Evolutionary conservation across 2,797 vertebrate genomes (phyloP).

Genomic region (Brachyrhaphis roseni): DNA sequence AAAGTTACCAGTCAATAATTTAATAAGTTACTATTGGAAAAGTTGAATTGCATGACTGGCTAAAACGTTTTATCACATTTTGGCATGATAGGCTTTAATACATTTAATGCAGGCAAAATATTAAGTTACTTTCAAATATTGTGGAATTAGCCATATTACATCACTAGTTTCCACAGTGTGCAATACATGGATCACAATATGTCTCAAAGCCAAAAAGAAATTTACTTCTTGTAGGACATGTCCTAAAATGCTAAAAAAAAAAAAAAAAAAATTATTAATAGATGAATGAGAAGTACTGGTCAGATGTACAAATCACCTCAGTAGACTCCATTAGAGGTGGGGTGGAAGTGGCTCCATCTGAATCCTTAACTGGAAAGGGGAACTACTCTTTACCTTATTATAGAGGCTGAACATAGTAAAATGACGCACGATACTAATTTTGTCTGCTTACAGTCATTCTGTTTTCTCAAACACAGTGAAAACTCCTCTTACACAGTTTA

Average conservation of each 20-base stretch:
- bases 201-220: too few species aligned
- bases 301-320: neutral
- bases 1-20: neutral
- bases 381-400: neutral
- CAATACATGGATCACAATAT: too few species aligned
- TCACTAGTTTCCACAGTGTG: too few species aligned
- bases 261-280: neutral
- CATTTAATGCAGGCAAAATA: too few species aligned
- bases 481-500: too few species aligned
- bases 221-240: too few species aligned
- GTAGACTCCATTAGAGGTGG: neutral
- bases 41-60: neutral
- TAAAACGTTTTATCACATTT: neutral
- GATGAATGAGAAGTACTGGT: too few species aligned
- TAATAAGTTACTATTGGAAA: neutral
- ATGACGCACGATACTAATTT: neutral
- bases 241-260: too few species aligned
- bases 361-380: neutral
- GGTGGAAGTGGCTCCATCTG: neutral
- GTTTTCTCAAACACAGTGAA: too few species aligned
- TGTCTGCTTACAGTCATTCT: neutral
- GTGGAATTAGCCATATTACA: too few species aligned
- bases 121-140: too few species aligned
- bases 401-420: neutral
- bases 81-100: too few species aligned